Base-by-base conservation (phyloP, 2,113 vertebrate genomes). In the Sorex araneus region DNA sequence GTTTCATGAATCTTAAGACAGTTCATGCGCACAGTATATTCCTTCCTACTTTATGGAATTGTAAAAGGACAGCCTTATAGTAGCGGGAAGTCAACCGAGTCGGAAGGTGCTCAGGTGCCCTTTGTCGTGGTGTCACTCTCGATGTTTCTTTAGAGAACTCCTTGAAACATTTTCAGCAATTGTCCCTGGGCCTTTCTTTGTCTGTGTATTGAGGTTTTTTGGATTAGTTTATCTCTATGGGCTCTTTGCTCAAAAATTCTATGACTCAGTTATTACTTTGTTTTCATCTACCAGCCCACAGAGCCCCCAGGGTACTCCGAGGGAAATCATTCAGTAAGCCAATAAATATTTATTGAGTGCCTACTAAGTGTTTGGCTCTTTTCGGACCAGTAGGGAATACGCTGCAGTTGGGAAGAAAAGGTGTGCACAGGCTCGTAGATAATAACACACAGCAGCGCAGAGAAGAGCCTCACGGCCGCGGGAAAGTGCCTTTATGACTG, bases 211-310 rank as follows among this genome's bases (percentile, higher is more conserved):
- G 73, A 93, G 84, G 64, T 43, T 91, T 40, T 94, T 95, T 76
- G 69, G 66, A 73, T 95, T 91, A 69, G 77, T 87, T 92, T 92
- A 92, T 95, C 87, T 96, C 91, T 93, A 0, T 66, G 69, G 94
- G 89, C 54, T 91, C 83, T 76, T 92, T 94, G 87, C 93, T 93
- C 40, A 95, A 92, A 96, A 92, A 92, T 95, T 96, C 73, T 93
- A 12, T 95, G 95, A 96, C 84, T 96, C 95, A 90, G 93, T 93
- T 97, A 96, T 95, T 95, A 89, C 86, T 95, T 97, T 96, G 95
- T 96, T 95, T 95, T 96, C 54, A 57, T 95, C 91, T 45, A 87
- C 16, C 87, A 93, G 40, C 91, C 87, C 80, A 94, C 71, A 84
- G 87, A 90, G 77, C 43, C 91, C 63, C 84, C 77, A 89, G 89